Percentiles rank a stretch among this genome's conserved stretches.
Evolutionary conservation across 1,140 invertebrate genomes (phyloP).

Genomic region (Hyposmocoma kahamanoa): DNA sequence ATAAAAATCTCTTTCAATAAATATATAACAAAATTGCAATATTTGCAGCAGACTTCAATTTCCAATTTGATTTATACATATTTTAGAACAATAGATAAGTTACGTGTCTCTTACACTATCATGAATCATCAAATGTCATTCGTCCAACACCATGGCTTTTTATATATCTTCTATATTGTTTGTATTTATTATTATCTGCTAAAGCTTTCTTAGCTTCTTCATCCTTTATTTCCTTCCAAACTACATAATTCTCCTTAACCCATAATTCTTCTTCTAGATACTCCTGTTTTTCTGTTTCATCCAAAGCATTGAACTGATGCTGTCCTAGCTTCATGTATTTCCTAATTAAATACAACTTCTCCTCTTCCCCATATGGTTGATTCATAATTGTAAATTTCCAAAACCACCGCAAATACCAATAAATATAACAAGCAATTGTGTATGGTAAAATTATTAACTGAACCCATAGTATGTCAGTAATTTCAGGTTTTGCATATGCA

Average conservation of each 20-base stretch:
- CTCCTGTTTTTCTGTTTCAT: slow-evolving; percentile 83
- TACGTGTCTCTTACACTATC: slow-evolving; percentile 12
- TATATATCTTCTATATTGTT: slow-evolving; percentile 86
- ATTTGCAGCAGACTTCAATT: not conserved
- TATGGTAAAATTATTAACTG: slow-evolving; percentile 87
- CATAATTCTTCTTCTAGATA: slow-evolving; percentile 86
- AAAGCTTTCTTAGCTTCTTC: slow-evolving; percentile 87
- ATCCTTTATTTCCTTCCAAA: slow-evolving; percentile 88
- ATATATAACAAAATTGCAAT: not conserved
- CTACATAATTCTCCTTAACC: slow-evolving; percentile 84
- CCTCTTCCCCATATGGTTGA: slow-evolving; percentile 85
- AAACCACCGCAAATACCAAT: slow-evolving; percentile 86
- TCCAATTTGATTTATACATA: not conserved
- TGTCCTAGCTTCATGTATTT: slow-evolving; percentile 83
- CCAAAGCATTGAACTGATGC: slow-evolving; percentile 80
- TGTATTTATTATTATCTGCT: slow-evolving; percentile 85
- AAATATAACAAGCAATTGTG: slow-evolving; percentile 78
- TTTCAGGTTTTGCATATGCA: slow-evolving; percentile 87
- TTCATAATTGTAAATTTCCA: slow-evolving; percentile 85
- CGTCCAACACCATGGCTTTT: slow-evolving; percentile 85
- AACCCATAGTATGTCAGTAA: slow-evolving; percentile 86
- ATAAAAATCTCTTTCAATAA: no score
- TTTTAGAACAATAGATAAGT: slow-evolving; percentile 6
- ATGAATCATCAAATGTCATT: slow-evolving; percentile 87
- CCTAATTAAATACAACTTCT: slow-evolving; percentile 89